Conservation (phyloP, 2,888 invertebrate species). For the Scaptomyza cyrtandrae region DNA sequence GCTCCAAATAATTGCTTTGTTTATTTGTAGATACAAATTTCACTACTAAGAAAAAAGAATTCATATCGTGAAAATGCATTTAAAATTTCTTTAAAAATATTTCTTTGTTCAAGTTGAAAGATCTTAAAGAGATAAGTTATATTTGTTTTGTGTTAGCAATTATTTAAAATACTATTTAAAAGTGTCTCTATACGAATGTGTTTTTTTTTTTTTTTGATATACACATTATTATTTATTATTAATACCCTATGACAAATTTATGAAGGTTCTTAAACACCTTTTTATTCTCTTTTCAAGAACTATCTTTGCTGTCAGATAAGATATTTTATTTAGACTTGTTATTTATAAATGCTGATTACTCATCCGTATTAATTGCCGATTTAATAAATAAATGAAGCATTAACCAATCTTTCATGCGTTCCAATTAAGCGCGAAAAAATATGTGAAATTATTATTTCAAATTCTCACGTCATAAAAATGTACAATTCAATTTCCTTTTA, state of each 20-base stretch:
- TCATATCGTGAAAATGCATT: too few species aligned
- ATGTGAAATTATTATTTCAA: conserved; percentile 20
- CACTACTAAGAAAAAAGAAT: too few species aligned
- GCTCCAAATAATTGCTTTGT: too few species aligned
- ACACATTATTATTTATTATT: too few species aligned
- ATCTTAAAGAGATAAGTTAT: too few species aligned
- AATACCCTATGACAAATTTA: too few species aligned
- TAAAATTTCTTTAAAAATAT: too few species aligned
- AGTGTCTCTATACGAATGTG: neutral
- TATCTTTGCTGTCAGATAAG: conserved; percentile 16
- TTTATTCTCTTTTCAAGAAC: neutral
- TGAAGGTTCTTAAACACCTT: neutral
- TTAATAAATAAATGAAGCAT: neutral
- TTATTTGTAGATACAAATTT: too few species aligned
- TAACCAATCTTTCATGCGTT: conserved; percentile 14
- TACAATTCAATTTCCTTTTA: conserved; percentile 20
- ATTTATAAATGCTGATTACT: neutral
- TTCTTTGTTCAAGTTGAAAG: too few species aligned
- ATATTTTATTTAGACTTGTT: neutral
- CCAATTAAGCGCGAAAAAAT: conserved; percentile 27
- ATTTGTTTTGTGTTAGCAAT: neutral
- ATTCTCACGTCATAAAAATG: conserved; percentile 40
- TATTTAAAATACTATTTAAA: neutral
- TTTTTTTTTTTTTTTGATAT: too few species aligned
- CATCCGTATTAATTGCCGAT: too few species aligned